Evolutionary conservation across 2,888 invertebrate species (phyloP), one percentile per base, ranked within the genome.

Genomic region (Pristionchus fissidentatus): DNA sequence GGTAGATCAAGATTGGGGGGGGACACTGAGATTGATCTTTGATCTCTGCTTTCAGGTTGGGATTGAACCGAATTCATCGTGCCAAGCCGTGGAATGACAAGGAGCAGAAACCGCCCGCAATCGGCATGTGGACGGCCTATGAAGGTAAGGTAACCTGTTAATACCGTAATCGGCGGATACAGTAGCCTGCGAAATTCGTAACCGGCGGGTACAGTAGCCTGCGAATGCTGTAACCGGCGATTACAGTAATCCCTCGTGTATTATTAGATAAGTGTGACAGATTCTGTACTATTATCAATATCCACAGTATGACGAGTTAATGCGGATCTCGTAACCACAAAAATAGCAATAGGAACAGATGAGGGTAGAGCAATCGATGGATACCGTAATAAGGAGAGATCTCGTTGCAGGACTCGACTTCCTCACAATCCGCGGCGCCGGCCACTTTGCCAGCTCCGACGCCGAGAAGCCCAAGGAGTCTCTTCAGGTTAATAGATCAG

Each of bases 401-500:
- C 7, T 70, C 8, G 13, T 85, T 87, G 32, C 84, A 90, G 90
- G 90, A 2, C 70, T 91, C 60, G 90, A 89, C 52, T 86, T 90
- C 81, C 73, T 91, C 52, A 91, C 91, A 3, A 85, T 91, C 66
- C 85, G 87, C 35, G 90, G 89, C 22, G 89, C 88, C 15, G 91
- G 91, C 0, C 91, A 91, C 73, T 91, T 91, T 84, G 88, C 87
- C 7, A 84, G 90, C 15, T 86, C 88, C 0, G 83, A 87, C 19
- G 86, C 86, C 19, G 89, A 90, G 79, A 91, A 91, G 60, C 91
- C 91, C 3, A 89, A 89, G 32, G 90, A 91, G 77, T 85, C 90
- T 3, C 87, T 90, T 46, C 90, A 91, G 80, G 80, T 81, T 15
- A 8, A 22, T 35, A 13, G 52, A 41, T 3, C 35, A 19, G 13